A percentile compares a stretch with the other conserved stretches of the same genome.
These are phyloP conservation scores for Carettochelys insculpta DNA, from an alignment of 2,113 vertebrate species.

Conservation along the genomic window DNA sequence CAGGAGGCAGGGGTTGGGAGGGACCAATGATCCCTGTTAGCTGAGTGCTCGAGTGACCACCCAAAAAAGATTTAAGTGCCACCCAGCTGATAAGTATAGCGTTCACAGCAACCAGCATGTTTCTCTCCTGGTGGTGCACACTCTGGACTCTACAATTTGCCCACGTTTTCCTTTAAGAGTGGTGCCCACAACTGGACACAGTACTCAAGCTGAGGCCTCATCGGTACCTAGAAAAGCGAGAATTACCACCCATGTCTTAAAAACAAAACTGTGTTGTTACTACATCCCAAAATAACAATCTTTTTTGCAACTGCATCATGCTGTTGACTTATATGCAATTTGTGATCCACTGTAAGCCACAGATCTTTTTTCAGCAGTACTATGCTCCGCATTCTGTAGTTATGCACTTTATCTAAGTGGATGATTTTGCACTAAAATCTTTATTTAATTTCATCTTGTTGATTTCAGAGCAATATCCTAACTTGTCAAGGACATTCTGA, in stretches of 20 bases:
- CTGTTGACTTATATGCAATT: neutral
- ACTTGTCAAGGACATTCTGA: neutral
- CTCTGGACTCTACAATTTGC: neutral
- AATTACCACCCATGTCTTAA: neutral
- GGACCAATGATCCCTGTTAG: no score
- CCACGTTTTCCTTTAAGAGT: neutral
- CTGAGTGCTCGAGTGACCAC: no score
- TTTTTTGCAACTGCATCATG: neutral
- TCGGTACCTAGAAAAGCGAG: neutral
- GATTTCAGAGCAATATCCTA: neutral
- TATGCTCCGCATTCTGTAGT: neutral
- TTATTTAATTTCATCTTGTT: neutral
- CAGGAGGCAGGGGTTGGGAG: no score
- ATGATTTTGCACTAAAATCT: neutral
- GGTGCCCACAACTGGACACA: neutral
- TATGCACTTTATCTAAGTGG: neutral
- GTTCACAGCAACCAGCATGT: no score
- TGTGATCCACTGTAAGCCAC: neutral
- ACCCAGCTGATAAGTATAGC: no score
- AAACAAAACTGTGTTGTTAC: neutral
- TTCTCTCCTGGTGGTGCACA: no score
- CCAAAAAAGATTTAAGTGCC: no score
- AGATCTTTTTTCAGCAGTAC: neutral
- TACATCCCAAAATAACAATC: neutral
- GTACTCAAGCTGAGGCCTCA: neutral